Evolutionary conservation across 30 jellyfish, hydroid and myxozoan genomes (phyloP), one percentile per base, ranked within the genome.

Genomic region (Sanderia malayensis): DNA sequence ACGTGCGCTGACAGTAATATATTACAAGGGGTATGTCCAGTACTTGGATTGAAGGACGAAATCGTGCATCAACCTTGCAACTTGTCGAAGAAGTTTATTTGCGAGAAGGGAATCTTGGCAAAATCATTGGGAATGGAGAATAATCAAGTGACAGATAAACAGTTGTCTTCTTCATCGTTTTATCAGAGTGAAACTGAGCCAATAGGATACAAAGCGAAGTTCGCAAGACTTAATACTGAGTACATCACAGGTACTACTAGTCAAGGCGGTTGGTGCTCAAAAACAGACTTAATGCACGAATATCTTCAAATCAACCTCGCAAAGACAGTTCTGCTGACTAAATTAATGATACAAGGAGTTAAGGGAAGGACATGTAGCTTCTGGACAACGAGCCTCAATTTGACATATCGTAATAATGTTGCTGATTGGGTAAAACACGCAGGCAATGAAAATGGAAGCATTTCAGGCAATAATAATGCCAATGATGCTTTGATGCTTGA

Each of bases 181-280:
- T 83, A 45, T 24, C 41, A 24, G 17, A 4, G 84, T 10, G 41
- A 32, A 10, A 11, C 33, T 46, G 75, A 74, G 30, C 88, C 95
- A 2, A 76, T 76, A 4, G 80, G 52, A 8, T 76, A 61, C 58
- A 20, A 49, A 11, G 70, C 87, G 17, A 27, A 67, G 31, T 72
- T 44, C 53, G 79, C 78, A 31, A 45, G 88, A 31, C 62, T 83
- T 45, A 64, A 57, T 20, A 30, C 20, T 33, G 23, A 2, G 8
- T 73, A 37, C 37, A 34, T 20, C 0, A 22, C 53, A 4, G 88
- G 95, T 2, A 31, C 84, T 9, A 37, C 80, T 7, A 57, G 65
- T 19, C 87, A 79, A 47, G 84, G 81, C 7, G 95, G 95, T 25
- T 83, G 95, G 95, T 83, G 95, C 57, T 83, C 95, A 20, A 62